Base-by-base conservation (phyloP, 2,797 vertebrate genomes). In the Cirrhinus molitorella region DNA sequence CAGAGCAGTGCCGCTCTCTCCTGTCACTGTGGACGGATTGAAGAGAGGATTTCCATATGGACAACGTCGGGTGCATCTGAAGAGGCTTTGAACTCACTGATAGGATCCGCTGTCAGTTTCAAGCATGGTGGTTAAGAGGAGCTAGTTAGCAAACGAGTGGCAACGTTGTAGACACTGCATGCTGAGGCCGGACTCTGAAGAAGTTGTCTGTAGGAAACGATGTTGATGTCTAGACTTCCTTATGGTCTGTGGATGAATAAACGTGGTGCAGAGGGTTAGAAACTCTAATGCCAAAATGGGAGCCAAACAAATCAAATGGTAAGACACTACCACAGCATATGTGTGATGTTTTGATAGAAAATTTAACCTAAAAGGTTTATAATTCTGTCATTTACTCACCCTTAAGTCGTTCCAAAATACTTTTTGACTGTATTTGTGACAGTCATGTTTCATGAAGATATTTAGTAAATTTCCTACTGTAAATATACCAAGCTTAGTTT, bases 271-370 rank as follows among this genome's bases (percentile, higher is more conserved):
- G 79, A 79, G 12, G 87, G 85, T 55, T 89, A 87, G 81, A 79
- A 78, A 67, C 87, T 83, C 47, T 78, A 85, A 89, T 88, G 88
- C 89, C 92, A 94, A 88, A 92, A 97, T 97, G 96, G 96, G 96
- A 94, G 96, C 95, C 91, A 95, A 95, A 88, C 96, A 95, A 91
- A 94, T 96, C 85, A 97, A 97, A 96, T 97, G 96, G 96, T 97
- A 95, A 92, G 92, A 95, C 92, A 40, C 7, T 14, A 59, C 77
- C 23, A n/a, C 19, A 9, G 12, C 17, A 16, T 65, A 31, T 78
- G 16, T 72, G 6, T 14, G 45, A 63, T 51, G 43, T 40, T 25
- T 63, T 65, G 19, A 63, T 47, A 25, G 1, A 65, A 57, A 51
- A 13, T 17, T 70, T 57, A 1, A 23, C 31, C 9, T 23, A 40